These are phyloP conservation scores for Stenolophus ochropezus DNA, from an alignment of 2,888 invertebrate species.

Conservation along the genomic window DNA sequence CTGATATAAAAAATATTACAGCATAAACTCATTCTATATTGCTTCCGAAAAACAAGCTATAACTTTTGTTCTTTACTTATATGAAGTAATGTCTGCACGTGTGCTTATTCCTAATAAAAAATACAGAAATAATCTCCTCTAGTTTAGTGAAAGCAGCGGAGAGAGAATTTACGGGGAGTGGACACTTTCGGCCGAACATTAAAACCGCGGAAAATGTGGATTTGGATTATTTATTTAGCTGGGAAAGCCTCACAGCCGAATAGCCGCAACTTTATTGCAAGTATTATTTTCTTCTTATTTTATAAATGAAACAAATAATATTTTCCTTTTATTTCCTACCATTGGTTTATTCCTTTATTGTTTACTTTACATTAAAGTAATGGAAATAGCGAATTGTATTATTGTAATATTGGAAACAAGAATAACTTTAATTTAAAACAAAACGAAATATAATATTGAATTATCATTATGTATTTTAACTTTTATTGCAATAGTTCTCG, in stretches of 20 bases:
- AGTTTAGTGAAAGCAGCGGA: conserved; percentile 33
- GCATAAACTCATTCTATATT: conserved; percentile 54
- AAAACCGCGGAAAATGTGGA: conserved; percentile 34
- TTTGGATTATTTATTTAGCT: conserved; percentile 39
- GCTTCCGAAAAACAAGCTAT: conserved; percentile 50
- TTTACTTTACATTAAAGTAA: neutral
- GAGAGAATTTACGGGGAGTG: neutral
- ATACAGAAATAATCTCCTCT: conserved; percentile 45
- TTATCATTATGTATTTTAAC: too few species aligned
- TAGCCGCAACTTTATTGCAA: neutral
- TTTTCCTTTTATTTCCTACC: neutral
- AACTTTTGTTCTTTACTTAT: conserved; percentile 50
- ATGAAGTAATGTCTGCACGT: conserved; percentile 39
- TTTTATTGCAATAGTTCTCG: too few species aligned
- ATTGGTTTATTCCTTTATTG: neutral
- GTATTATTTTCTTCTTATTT: neutral
- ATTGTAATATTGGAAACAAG: too few species aligned
- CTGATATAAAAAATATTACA: conserved; percentile 46
- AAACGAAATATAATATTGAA: too few species aligned
- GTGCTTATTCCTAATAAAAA: conserved; percentile 53
- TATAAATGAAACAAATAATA: neutral
- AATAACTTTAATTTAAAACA: too few species aligned
- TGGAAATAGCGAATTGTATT: too few species aligned
- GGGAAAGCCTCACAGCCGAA: neutral
- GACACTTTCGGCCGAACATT: conserved; percentile 31